A percentile compares a stretch with the other conserved stretches of the same genome.
Evolutionary conservation across 2,113 vertebrate species (phyloP).

Genomic region (Elephas maximus): DNA sequence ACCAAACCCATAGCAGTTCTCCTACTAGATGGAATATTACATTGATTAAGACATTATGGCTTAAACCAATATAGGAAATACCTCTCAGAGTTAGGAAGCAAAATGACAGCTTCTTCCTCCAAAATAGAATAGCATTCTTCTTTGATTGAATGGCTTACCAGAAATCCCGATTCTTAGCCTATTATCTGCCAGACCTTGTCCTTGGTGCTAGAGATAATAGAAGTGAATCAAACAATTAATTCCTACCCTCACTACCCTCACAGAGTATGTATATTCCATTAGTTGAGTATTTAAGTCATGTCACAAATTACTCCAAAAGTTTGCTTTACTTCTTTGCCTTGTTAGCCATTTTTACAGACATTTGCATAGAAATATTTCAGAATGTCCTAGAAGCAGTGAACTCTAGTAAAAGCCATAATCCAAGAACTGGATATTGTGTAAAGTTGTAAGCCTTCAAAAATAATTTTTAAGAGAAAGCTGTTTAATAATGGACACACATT

Average conservation of each 20-base stretch:
- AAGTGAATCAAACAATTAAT: background rate
- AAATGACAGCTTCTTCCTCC: constrained; percentile 2
- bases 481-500: background rate
- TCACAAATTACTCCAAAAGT: background rate
- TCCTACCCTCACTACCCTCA: background rate
- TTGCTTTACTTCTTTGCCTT: constrained; percentile 1
- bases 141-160: background rate
- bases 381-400: background rate
- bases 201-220: background rate
- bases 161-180: background rate
- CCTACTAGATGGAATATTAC: background rate
- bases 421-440: background rate
- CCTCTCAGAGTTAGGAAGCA: background rate
- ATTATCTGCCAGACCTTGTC: background rate
- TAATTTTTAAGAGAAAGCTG: background rate
- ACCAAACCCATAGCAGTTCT: background rate
- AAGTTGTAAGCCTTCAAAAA: background rate
- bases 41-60: background rate
- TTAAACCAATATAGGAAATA: background rate
- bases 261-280: background rate
- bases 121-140: background rate
- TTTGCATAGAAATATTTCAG: background rate
- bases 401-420: background rate
- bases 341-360: background rate
- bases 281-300: background rate